Base-by-base conservation (phyloP, 2,797 vertebrate species). In the Pangasius mekongensis region DNA sequence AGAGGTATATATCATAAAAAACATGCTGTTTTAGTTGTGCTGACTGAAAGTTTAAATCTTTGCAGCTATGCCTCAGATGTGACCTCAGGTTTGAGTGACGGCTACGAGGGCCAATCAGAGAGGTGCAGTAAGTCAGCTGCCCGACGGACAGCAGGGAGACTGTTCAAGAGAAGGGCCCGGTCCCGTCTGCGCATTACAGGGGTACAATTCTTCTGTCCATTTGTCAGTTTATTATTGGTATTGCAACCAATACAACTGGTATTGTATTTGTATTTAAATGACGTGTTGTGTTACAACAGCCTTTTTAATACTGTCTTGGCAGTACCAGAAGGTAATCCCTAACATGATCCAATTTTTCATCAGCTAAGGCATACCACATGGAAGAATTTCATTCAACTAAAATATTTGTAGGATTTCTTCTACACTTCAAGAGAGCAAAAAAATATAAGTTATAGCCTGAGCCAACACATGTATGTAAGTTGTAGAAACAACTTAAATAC, bases 121-220 rank as follows among this genome's bases (percentile, higher is more conserved):
- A 90, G 87, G 47, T 92, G 89, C 24, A 0, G 71, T 3, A 95
- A 95, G 84, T 69, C 94, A 43, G 92, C 93, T 0, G 89, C 91
- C 87, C 96, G 95, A 87, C 88, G 95, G 39, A 91, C 92, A 0
- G 77, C 93, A 0, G 94, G 93, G n/a, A 97, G 95, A 91, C 95
- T 95, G 80, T 94, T 96, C 90, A 93, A 97, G 66, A 95, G 96
- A 52, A 95, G 97, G 90, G 94, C 96, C 0, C 94, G 96, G 11
- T 97, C 97, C 73, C 94, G 96, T 39, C 95, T 98, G 52, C 95
- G 96, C 56, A 96, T 98, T 90, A 97, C 95, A 76, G 97, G 95
- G 4, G 97, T 97, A 94, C 91, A 22, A 14, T 84, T 74, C 54
- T 33, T 78, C 30, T 33, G 49, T 36, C 67, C 18, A n/a, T 83